A percentile compares a stretch with the other conserved stretches of the same genome.
These are phyloP conservation scores for Netelia virgata DNA, from an alignment of 2,888 invertebrate species.

Conservation along the genomic window DNA sequence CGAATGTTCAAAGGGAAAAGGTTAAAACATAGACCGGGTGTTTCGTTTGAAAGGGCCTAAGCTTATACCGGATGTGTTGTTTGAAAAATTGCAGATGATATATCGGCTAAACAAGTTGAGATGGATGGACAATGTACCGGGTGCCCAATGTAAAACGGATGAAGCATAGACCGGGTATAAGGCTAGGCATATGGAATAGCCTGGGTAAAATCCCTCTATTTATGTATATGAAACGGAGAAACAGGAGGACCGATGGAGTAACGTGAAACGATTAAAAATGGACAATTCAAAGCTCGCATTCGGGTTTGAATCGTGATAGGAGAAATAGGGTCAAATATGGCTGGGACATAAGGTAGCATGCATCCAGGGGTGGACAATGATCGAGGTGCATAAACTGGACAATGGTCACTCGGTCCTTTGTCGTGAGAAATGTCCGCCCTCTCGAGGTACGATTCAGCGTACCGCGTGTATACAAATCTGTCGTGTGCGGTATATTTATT, in stretches of 20 bases:
- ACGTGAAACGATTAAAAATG: background rate
- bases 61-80: too few species aligned
- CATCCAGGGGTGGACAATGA: background rate
- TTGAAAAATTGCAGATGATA: too few species aligned
- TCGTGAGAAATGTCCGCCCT: slow-evolving; percentile 4
- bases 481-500: background rate
- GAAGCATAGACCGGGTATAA: background rate
- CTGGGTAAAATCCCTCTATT: background rate
- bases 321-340: slow-evolving; percentile 11
- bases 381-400: slow-evolving; percentile 24
- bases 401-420: slow-evolving; percentile 35
- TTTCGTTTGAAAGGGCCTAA: too few species aligned
- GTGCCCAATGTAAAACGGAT: background rate
- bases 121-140: too few species aligned
- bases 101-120: too few species aligned
- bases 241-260: background rate
- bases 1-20: too few species aligned
- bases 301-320: background rate
- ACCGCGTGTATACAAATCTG: background rate
- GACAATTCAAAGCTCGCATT: background rate
- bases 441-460: background rate
- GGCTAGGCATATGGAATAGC: background rate
- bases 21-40: too few species aligned
- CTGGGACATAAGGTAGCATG: background rate
- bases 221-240: background rate